Percentiles rank a stretch among this genome's conserved stretches.
Conservation (phyloP, 2,797 vertebrate genomes). For the Tauraco hartlaubi region DNA sequence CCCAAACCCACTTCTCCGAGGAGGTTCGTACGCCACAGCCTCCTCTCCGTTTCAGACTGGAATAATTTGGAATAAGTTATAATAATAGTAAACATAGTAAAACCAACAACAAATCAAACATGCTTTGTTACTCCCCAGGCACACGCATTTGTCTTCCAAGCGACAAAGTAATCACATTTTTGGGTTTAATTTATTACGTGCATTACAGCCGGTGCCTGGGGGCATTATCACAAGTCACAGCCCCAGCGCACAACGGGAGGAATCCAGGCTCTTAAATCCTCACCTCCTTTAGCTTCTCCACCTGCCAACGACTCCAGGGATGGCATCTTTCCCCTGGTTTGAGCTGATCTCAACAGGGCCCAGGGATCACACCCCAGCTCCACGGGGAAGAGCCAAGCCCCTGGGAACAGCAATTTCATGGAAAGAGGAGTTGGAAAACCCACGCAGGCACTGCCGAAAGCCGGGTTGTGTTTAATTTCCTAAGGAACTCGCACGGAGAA, state of each 20-base stretch:
- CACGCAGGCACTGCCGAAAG: not conserved
- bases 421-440: not conserved
- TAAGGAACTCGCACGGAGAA: not conserved
- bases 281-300: constrained; percentile 44
- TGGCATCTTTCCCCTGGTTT: not conserved
- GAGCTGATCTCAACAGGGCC: not conserved
- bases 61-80: constrained; percentile 69
- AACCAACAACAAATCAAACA: constrained; percentile 71
- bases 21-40: not conserved
- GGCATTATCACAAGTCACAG: constrained; percentile 64
- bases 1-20: not conserved
- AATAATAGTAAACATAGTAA: constrained; percentile 67
- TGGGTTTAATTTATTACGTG: constrained; percentile 69
- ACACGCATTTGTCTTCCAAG: constrained; percentile 65
- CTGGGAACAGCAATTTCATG: fast-evolving
- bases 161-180: constrained; percentile 74
- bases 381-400: not conserved
- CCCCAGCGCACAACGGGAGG: not conserved
- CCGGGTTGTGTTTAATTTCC: not conserved
- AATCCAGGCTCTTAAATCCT: constrained; percentile 62
- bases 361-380: not conserved
- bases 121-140: constrained; percentile 71
- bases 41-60: not conserved
- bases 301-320: constrained; percentile 2
- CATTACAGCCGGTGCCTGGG: constrained; percentile 40